phyloP scores from a whole-genome alignment of 2,888 invertebrate species.

The Empis livida region DNA sequence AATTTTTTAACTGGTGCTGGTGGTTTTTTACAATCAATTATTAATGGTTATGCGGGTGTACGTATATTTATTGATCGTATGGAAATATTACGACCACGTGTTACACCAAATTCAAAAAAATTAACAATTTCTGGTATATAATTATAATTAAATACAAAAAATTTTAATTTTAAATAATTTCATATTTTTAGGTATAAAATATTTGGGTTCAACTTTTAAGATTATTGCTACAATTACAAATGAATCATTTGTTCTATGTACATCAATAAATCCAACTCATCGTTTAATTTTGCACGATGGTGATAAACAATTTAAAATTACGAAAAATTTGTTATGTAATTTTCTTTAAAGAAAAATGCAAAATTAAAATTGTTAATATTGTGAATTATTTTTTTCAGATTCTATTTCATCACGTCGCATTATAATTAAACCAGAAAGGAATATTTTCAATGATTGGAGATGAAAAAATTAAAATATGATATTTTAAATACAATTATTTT shows the following conservation, averaged over 20 bases:
- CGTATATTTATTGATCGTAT: conserved; percentile 39
- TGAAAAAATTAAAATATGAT: background rate
- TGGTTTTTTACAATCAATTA: conserved; percentile 44
- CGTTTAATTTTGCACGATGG: conserved; percentile 6
- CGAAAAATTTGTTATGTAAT: conserved; percentile 8
- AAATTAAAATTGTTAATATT: background rate
- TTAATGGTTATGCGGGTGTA: conserved; percentile 45
- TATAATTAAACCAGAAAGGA: conserved; percentile 3
- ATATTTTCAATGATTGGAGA: background rate
- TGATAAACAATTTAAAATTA: conserved; percentile 3
- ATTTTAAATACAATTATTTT: too few relatives aligned
- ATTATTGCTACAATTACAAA: conserved; percentile 9
- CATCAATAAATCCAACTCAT: background rate
- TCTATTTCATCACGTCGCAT: conserved; percentile 4
- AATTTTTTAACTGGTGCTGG: conserved; percentile 51
- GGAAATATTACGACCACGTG: conserved; percentile 33
- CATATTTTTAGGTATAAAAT: conserved; percentile 19
- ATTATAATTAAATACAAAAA: background rate
- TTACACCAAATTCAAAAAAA: conserved; percentile 35
- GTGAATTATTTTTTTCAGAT: conserved; percentile 3
- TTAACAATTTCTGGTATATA: conserved; percentile 36
- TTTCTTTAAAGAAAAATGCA: background rate
- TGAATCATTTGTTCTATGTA: conserved; percentile 5
- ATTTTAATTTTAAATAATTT: background rate
- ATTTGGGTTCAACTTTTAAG: conserved; percentile 19